Conservation (phyloP, 2,113 vertebrate species). For the Passer domesticus region DNA sequence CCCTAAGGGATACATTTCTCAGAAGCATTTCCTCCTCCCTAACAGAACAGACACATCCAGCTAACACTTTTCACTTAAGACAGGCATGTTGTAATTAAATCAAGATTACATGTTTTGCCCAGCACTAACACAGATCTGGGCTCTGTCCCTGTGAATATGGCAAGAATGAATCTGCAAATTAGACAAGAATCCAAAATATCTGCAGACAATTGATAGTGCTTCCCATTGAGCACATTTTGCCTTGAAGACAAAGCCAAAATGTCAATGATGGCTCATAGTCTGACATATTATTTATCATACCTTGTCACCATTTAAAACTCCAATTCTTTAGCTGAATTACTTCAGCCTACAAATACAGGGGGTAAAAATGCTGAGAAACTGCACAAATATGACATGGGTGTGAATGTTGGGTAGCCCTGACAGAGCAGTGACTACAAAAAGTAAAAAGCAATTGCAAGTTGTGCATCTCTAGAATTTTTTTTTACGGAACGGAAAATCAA, state of each 20-base stretch:
- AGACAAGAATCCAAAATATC: background rate
- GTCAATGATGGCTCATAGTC: background rate
- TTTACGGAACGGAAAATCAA: background rate
- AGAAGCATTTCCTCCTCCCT: slow-evolving; percentile 6
- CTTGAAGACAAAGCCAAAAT: background rate
- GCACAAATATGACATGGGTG: background rate
- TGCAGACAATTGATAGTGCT: background rate
- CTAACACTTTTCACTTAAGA: slow-evolving; percentile 10
- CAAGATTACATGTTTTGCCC: background rate
- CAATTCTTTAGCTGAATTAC: background rate
- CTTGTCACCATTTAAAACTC: background rate
- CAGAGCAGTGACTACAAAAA: background rate
- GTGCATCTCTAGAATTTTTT: background rate
- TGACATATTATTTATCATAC: background rate
- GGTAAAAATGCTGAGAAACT: background rate
- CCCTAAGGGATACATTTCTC: background rate
- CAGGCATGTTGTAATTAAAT: background rate
- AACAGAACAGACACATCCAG: background rate
- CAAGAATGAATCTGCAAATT: background rate
- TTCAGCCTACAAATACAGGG: background rate
- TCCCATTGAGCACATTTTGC: background rate
- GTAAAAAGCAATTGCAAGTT: background rate
- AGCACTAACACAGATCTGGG: background rate
- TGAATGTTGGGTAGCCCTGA: background rate
- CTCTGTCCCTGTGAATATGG: background rate